These are phyloP conservation scores for Cydia strobilella DNA, from an alignment of 1,140 invertebrate genomes.

Conservation along the genomic window DNA sequence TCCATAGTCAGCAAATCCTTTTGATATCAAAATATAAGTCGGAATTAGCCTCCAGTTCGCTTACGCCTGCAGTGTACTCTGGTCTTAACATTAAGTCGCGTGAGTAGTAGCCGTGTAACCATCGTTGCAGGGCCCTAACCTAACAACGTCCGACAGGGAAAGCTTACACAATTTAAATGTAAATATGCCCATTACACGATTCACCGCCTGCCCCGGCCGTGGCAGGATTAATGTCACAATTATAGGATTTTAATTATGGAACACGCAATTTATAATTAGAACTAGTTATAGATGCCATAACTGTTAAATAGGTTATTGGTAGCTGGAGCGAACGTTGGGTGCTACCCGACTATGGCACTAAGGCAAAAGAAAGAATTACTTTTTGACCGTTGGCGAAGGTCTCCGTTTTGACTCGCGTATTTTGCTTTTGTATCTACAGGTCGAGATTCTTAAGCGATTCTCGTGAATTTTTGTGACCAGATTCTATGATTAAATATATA, in stretches of 20 bases:
- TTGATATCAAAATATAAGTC: too few relatives aligned
- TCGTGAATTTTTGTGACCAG: too few relatives aligned
- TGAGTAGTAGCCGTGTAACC: background rate
- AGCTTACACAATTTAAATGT: constrained; percentile 8
- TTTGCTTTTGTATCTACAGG: too few relatives aligned
- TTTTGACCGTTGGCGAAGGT: too few relatives aligned
- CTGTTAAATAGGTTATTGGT: constrained; percentile 10
- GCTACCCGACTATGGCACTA: too few relatives aligned
- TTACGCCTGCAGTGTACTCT: background rate
- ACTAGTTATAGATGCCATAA: constrained; percentile 15
- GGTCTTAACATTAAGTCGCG: background rate
- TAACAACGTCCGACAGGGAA: background rate
- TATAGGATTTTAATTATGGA: background rate
- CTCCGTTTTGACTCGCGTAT: too few relatives aligned
- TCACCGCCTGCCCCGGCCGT: background rate
- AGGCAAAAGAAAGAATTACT: too few relatives aligned
- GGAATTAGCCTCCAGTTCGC: too few relatives aligned
- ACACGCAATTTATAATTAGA: constrained; percentile 13
- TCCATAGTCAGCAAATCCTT: too few relatives aligned
- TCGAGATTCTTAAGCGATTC: too few relatives aligned
- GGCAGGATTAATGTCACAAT: constrained; percentile 15
- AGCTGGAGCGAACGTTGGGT: background rate
- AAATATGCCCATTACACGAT: constrained; percentile 5
- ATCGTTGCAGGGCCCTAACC: background rate
- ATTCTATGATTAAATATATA: too few relatives aligned